These are phyloP conservation scores for Perca schrenkii DNA, from an alignment of 2,113 vertebrate species.

Conservation along the genomic window DNA sequence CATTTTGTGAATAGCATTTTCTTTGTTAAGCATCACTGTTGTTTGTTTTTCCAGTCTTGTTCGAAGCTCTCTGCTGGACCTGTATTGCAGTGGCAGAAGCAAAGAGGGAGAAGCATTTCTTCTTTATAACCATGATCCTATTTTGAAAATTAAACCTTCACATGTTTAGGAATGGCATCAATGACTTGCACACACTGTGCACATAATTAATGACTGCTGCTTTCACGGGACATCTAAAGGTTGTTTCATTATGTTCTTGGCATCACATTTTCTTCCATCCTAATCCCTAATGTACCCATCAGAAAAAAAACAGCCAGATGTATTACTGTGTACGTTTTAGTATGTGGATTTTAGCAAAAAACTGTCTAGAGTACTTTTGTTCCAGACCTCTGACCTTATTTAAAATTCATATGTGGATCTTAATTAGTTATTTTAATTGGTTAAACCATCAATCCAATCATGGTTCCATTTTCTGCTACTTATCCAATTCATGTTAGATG, in stretches of 20 bases:
- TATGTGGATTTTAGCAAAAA: neutral
- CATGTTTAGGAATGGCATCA: neutral
- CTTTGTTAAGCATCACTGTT: neutral
- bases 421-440: neutral
- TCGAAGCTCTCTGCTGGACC: neutral
- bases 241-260: constrained; percentile 20
- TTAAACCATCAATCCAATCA: neutral
- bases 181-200: neutral
- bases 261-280: neutral
- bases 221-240: constrained; percentile 7
- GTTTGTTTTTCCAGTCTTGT: neutral
- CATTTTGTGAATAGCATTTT: neutral
- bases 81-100: neutral
- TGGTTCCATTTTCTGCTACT: neutral
- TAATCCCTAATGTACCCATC: neutral
- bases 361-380: neutral
- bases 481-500: neutral
- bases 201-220: neutral
- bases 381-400: neutral
- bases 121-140: neutral
- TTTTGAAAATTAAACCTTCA: constrained; percentile 12
- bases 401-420: neutral
- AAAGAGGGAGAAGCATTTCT: neutral
- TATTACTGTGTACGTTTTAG: neutral
- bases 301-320: neutral